phyloP scores from a whole-genome alignment of 2,113 vertebrate species.

The Anthoscopus minutus region DNA sequence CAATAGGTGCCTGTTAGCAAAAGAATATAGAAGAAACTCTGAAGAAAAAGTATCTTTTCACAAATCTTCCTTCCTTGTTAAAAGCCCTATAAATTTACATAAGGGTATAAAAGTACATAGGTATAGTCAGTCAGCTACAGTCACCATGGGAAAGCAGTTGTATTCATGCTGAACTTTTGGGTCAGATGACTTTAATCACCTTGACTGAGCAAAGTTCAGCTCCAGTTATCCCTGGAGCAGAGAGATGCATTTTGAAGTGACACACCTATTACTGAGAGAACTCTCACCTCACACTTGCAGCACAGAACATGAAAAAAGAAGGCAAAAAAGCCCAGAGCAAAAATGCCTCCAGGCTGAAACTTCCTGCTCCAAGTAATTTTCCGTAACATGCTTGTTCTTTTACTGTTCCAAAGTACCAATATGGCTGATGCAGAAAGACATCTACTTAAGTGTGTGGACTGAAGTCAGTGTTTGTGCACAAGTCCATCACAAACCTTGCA shows the following conservation, averaged over 20 bases:
- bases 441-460: not conserved
- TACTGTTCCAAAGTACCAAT: not conserved
- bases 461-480: not conserved
- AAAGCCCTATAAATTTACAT: not conserved
- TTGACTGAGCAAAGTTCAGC: not conserved
- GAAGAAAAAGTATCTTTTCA: not conserved
- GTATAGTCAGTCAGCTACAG: not conserved
- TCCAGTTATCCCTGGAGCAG: rapidly evolving
- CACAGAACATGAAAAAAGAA: not conserved
- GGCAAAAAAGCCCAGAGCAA: not conserved
- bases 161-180: not conserved
- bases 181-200: not conserved
- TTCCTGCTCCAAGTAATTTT: not conserved
- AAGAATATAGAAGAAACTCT: not conserved
- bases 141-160: not conserved
- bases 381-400: not conserved
- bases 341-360: not conserved
- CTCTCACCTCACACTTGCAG: not conserved
- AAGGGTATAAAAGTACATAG: not conserved
- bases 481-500: not conserved
- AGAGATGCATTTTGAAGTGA: not conserved
- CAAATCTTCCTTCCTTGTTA: not conserved
- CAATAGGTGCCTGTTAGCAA: not conserved
- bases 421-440: not conserved
- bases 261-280: not conserved